Evolutionary conservation across 1,140 invertebrate species (phyloP).

Genomic region (Ctenoplectra terminalis): DNA sequence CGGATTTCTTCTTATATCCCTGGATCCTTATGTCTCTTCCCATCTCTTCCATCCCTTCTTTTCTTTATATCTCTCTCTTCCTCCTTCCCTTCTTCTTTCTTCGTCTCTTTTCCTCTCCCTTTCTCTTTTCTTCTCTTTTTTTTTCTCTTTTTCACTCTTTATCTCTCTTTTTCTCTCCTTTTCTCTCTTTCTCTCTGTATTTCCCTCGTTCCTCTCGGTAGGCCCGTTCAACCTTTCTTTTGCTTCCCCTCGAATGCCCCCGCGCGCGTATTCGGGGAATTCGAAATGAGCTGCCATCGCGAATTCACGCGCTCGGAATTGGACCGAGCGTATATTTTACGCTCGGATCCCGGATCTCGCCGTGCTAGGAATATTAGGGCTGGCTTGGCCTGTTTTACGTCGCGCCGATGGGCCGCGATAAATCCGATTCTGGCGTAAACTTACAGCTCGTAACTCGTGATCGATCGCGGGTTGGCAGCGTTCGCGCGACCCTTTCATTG

Average conservation of each 20-base stretch:
- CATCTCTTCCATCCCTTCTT: neutral
- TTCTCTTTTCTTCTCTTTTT: neutral
- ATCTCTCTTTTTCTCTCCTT: neutral
- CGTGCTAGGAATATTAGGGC: constrained; percentile 52
- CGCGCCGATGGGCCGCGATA: constrained; percentile 41
- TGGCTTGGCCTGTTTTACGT: constrained; percentile 10
- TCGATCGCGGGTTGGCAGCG: neutral
- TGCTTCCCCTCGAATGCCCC: constrained; percentile 49
- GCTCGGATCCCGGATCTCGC: constrained; percentile 42
- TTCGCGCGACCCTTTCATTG: too few relatives aligned
- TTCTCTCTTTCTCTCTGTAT: neutral
- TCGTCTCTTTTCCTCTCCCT: neutral
- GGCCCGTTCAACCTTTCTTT: constrained; percentile 6
- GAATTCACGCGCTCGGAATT: constrained; percentile 67
- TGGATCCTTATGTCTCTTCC: constrained; percentile 59
- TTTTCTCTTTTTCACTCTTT: neutral
- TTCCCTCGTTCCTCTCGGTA: neutral
- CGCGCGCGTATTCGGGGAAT: constrained; percentile 79
- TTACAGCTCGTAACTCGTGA: constrained; percentile 21
- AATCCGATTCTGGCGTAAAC: constrained; percentile 27
- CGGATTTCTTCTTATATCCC: constrained; percentile 80
- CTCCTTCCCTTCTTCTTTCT: neutral
- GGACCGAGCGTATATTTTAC: constrained; percentile 67
- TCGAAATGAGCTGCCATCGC: constrained; percentile 76
- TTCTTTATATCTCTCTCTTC: too few relatives aligned